A percentile compares a stretch with the other conserved stretches of the same genome.
phyloP scores from a whole-genome alignment of 2,888 invertebrate genomes.

The Melolontha melolontha region DNA sequence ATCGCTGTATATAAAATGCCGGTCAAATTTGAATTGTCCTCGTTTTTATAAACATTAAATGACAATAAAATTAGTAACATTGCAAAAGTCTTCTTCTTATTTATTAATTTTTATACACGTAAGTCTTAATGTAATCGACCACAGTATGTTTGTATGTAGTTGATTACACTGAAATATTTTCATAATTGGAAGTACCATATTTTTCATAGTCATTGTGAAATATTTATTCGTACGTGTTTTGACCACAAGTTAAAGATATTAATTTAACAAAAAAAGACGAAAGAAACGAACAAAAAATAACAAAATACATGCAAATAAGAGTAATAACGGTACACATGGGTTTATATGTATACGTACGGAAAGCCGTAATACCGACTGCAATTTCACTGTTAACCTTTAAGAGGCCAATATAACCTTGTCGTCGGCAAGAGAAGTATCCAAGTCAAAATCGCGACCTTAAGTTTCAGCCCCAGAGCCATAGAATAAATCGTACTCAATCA shows the following conservation, averaged over 20 bases:
- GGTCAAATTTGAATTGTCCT: no score
- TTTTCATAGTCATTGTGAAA: no score
- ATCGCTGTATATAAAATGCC: no score
- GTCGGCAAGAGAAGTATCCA: conserved; percentile 42
- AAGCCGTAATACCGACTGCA: conserved; percentile 33
- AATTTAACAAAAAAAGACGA: conserved; percentile 6
- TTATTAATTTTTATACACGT: no score
- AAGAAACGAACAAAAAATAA: conserved; percentile 10
- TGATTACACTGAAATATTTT: no score
- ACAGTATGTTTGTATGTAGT: no score
- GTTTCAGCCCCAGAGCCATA: conserved; percentile 51
- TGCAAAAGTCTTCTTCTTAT: no score
- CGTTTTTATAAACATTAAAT: no score
- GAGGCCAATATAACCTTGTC: conserved; percentile 46
- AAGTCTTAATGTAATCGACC: no score
- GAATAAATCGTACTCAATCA: conserved; percentile 56
- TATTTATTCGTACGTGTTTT: not conserved
- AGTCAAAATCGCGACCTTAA: conserved; percentile 52
- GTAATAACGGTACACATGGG: conserved; percentile 19
- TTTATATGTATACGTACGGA: not conserved
- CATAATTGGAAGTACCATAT: no score
- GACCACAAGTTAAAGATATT: not conserved
- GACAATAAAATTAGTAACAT: no score
- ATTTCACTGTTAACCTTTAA: conserved; percentile 45
- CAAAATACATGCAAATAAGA: conserved; percentile 10